Evolutionary conservation across 1,140 invertebrate genomes (phyloP), one percentile per base, ranked within the genome.

Genomic region (Meloidogyne chitwoodi): DNA sequence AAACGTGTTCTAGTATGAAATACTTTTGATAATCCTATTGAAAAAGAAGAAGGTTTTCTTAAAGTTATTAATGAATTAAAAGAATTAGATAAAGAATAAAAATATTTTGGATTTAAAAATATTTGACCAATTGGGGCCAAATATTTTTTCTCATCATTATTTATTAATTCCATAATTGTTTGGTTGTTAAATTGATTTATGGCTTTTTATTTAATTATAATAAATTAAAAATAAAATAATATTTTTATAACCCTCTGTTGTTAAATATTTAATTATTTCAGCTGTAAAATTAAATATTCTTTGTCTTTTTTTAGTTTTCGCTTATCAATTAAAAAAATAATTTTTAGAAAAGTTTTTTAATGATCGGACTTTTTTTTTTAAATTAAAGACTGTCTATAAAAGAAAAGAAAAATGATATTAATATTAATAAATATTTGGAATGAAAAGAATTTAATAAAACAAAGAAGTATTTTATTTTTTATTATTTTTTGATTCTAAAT

Each of bases 1-100:
- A 82, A 82, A 22, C 81, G 79, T 24, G 81, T 82, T 12, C 80
- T 27, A 3, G 80, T 81, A n/a, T 81, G 75, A 64, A 81, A 82
- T 29, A 81, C 29, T 69, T 81, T 81, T 29, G 68, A n/a, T 63
- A 34, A 81, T 73, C 70, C 78, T 79, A n/a, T 29, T 77, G 29
- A 26, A 76, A 34, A 31, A 12, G n/a, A n/a, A n/a, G n/a, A 73
- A 72, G 41, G 34, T 19, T 22, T 48, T n/a, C 76, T 76, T 38
- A 5, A 31, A 29, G 48, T 34, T 31, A 22, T 75, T 34, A 11
- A 0, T 22, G 29, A 75, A 22, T 24, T 10, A 16, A n/a, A 75
- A 24, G 26, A 68, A 38, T 27, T n/a, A 41, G 26, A 31, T n/a
- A 74, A 38, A 11, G 26, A 65, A 65, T 29, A 14, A 11, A 29